Base-by-base conservation (phyloP, 2,797 vertebrate species). In the Hydrolagus colliei region DNA sequence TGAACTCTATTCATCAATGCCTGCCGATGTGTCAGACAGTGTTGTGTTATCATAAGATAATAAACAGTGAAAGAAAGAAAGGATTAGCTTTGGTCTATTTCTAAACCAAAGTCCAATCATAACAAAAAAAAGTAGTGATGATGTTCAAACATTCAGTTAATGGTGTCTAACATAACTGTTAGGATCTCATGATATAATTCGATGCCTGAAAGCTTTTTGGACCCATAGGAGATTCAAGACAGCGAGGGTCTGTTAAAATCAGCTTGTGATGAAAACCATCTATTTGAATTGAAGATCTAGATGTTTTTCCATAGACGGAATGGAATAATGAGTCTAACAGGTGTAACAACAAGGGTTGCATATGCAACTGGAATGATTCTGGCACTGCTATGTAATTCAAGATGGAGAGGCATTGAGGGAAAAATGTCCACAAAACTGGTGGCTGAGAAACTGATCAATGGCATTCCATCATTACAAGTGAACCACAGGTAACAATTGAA, bases 301-400 rank as follows among this genome's bases (percentile, higher is more conserved):
- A n/a, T 78, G 62, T 78, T 78, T 78, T n/a, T 80, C 22, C 16
- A 18, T 14, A n/a, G 62, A 65, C 78, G 16, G 22, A 32, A 18
- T 62, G 65, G 22, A 80, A 52, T 52, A 52, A 65, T 67, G 78
- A 14, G 12, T 18, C 62, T 35, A 65, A 80, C 62, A 65, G 62
- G 62, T 80, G 16, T 32, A 61, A 80, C 78, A 80, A 80, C 78
- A 80, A 80, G 32, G 65, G 62, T 65, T 80, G 22, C 78, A 32
- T 65, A 13, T 32, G 63, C 59, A 65, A 52, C 11, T 16, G 78
- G 16, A 80, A 63, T 80, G 77, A 62, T 79, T 79, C 10, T 80
- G 78, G 22, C 78, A 80, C 61, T 80, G 22, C 22, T 61, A 80
- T 63, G 78, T 32, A 65, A 80, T 80, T 65, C 63, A 80, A 78